Conservation (phyloP, 1,140 invertebrate species). For the Cecropterus lyciades region DNA sequence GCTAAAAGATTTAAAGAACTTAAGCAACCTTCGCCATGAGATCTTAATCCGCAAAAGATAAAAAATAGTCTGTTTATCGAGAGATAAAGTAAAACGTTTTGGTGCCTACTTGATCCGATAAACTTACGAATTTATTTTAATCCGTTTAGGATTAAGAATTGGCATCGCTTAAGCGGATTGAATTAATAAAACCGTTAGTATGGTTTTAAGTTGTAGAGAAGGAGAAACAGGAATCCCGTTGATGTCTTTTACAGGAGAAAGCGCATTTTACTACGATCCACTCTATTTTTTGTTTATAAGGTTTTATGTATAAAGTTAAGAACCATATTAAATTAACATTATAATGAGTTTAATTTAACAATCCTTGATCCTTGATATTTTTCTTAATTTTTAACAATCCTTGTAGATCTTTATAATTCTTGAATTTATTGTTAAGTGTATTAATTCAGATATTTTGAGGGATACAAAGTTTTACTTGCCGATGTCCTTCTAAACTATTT, state of each 20-base stretch:
- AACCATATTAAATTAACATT: too few relatives aligned
- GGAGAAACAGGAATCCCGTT: slow-evolving; percentile 28
- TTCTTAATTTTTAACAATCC: too few relatives aligned
- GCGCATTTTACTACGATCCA: neutral
- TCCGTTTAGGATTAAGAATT: slow-evolving; percentile 13
- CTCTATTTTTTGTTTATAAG: neutral
- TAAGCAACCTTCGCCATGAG: neutral
- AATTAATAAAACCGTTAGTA: slow-evolving; percentile 15
- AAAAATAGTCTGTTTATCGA: slow-evolving; percentile 25
- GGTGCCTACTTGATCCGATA: slow-evolving; percentile 18
- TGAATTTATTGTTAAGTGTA: too few relatives aligned
- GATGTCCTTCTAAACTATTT: too few relatives aligned
- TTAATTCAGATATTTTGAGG: too few relatives aligned
- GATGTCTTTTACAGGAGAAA: slow-evolving; percentile 41
- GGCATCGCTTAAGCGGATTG: slow-evolving; percentile 13
- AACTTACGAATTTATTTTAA: slow-evolving; percentile 24
- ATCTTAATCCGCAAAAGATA: slow-evolving; percentile 24
- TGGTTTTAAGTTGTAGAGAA: slow-evolving; percentile 3
- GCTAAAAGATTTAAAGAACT: neutral
- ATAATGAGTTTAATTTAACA: too few relatives aligned
- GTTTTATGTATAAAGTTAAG: too few relatives aligned
- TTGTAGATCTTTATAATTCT: too few relatives aligned
- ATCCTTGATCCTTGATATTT: too few relatives aligned
- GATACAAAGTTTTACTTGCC: too few relatives aligned
- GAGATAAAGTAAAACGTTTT: slow-evolving; percentile 11